These are phyloP conservation scores for Nudaria mundana DNA, from an alignment of 2,888 invertebrate genomes.

Conservation along the genomic window DNA sequence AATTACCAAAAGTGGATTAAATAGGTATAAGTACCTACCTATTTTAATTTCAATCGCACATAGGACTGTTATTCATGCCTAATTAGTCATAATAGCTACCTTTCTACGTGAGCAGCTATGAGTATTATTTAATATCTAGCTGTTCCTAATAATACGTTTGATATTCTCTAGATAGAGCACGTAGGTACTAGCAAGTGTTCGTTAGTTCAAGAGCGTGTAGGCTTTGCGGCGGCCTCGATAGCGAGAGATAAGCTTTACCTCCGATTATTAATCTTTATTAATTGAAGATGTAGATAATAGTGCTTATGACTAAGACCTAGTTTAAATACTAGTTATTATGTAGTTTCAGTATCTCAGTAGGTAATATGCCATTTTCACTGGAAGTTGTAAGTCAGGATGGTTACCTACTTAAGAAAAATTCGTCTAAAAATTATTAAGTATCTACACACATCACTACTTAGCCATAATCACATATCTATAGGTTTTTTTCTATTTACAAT, in stretches of 20 bases:
- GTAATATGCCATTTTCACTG: background rate
- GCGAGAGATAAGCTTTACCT: slow-evolving; percentile 15
- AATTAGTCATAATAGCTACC: slow-evolving; percentile 32
- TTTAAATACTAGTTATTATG: slow-evolving; percentile 25
- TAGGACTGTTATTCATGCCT: slow-evolving; percentile 18
- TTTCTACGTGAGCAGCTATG: no score
- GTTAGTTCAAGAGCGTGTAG: slow-evolving; percentile 31
- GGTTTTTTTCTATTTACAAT: no score
- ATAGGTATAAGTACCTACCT: no score
- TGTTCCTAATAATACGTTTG: slow-evolving; percentile 33
- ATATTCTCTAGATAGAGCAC: slow-evolving; percentile 45
- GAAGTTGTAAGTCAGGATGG: background rate
- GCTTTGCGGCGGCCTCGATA: slow-evolving; percentile 25
- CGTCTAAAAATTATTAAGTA: no score
- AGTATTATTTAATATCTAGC: no score
- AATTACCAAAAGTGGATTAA: no score
- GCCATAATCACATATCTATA: no score
- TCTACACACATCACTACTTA: no score
- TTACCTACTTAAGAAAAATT: slow-evolving; percentile 2
- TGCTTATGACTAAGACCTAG: slow-evolving; percentile 14
- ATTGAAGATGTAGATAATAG: slow-evolving; percentile 32
- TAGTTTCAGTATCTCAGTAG: background rate
- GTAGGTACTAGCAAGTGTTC: slow-evolving; percentile 35
- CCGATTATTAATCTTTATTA: slow-evolving; percentile 28
- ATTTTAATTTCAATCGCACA: no score